Evolutionary conservation across 2,797 vertebrate genomes (phyloP).

Genomic region (Sebastes variabilis): DNA sequence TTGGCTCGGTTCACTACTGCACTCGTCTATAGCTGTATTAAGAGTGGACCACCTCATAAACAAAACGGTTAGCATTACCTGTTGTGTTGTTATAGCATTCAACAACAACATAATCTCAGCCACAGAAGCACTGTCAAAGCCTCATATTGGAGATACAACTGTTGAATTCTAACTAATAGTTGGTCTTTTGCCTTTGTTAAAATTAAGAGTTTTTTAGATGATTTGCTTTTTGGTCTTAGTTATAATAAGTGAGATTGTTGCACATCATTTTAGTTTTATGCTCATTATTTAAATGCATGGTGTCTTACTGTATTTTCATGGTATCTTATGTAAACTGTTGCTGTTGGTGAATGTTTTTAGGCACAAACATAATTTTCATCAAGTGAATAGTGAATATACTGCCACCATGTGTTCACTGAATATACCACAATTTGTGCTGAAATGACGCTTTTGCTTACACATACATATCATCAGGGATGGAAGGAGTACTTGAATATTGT

Average conservation of each 20-base stretch:
- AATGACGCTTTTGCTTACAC: neutral
- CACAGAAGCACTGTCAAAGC: neutral
- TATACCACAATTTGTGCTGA: neutral
- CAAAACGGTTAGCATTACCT: neutral
- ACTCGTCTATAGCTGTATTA: no score
- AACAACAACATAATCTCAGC: neutral
- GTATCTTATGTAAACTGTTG: neutral
- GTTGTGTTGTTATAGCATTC: neutral
- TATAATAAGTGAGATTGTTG: neutral
- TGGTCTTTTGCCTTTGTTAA: neutral
- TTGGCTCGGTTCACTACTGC: neutral
- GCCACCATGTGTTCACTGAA: slow-evolving; percentile 20
- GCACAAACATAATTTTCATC: neutral
- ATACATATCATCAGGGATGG: neutral
- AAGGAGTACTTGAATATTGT: neutral
- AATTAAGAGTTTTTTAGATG: neutral
- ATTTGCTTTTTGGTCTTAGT: neutral
- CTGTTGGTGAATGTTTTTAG: neutral
- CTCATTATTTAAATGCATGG: neutral
- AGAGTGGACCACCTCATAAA: neutral
- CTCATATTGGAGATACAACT: neutral
- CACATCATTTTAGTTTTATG: neutral
- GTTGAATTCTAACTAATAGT: neutral
- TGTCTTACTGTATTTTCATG: neutral
- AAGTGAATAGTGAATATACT: neutral